Evolutionary conservation across 2,797 vertebrate species (phyloP), one percentile per base, ranked within the genome.

Genomic region (Gymnodraco acuticeps): DNA sequence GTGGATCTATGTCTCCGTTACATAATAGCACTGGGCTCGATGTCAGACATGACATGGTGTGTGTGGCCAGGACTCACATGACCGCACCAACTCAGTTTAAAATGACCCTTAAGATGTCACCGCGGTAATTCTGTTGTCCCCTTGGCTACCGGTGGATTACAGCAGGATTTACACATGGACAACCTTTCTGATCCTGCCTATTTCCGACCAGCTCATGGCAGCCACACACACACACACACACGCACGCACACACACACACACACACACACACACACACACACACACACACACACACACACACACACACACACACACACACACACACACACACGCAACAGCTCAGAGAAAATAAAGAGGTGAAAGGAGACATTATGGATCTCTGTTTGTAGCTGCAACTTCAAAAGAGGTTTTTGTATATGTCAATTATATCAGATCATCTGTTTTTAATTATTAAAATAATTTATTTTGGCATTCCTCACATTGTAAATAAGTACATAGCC

Each of bases 101-200:
- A 76, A 73, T 3, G 7, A 19, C 62, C 45, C 52, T 67, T 77
- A 77, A 71, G 65, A 33, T 80, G 88, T 82, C 78, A 45, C 75
- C 15, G 4, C 19, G 15, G 50, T 80, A 63, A 85, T 56, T 69
- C 72, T 60, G 63, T 16, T 6, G 58, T 87, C 78, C 82, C 78
- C 83, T 31, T 19, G 3, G 81, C 77, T 64, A 68, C 81, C 58
- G 14, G 13, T 47, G 85, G 90, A 82, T 92, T 89, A 91, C 61
- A 2, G 70, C 46, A 0, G 82, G 88, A 90, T 87, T 93, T 88
- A 86, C 63, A 69, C 65, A 77, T 54, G 55, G 64, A 64, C 80
- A 31, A 17, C 78, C 85, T 75, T 89, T 83, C 75, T 84, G 81
- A 91, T 89, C 90, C 86, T 70, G 75, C 75, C 85, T 92, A 91